Evolutionary conservation across 2,888 invertebrate genomes (phyloP).

Genomic region (Eupithecia insigniata): DNA sequence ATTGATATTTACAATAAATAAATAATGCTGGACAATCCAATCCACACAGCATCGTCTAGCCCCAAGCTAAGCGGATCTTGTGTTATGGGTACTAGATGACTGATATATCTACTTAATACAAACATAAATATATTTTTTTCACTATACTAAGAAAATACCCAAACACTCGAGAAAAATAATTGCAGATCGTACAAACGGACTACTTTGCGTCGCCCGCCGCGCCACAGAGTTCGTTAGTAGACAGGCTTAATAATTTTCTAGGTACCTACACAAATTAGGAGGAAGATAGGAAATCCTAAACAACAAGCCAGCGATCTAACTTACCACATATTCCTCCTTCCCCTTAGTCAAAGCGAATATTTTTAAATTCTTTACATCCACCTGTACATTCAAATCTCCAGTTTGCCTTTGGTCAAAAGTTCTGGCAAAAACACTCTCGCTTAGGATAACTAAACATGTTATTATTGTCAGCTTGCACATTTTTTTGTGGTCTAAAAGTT

Average conservation of each 20-base stretch:
- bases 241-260: neutral
- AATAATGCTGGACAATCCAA: neutral
- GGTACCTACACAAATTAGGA: conserved; percentile 1
- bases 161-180: neutral
- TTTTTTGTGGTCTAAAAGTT: conserved; percentile 46
- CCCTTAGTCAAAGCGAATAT: conserved; percentile 88
- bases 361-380: conserved; percentile 91
- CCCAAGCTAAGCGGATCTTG: neutral
- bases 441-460: conserved; percentile 48
- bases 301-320: conserved; percentile 29
- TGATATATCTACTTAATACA: too few species aligned
- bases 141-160: too few species aligned
- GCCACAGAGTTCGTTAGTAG: neutral
- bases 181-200: neutral
- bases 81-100: neutral
- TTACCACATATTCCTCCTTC: conserved; percentile 85
- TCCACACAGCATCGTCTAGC: neutral
- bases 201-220: too few species aligned
- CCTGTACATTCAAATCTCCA: conserved; percentile 91
- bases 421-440: conserved; percentile 52
- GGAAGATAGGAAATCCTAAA: neutral
- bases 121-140: too few species aligned
- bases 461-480: conserved; percentile 53
- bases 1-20: too few species aligned
- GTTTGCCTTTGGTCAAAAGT: conserved; percentile 89